A percentile compares a stretch with the other conserved stretches of the same genome.
Conservation (phyloP, 2,888 invertebrate species). For the Spilosoma lubricipeda region DNA sequence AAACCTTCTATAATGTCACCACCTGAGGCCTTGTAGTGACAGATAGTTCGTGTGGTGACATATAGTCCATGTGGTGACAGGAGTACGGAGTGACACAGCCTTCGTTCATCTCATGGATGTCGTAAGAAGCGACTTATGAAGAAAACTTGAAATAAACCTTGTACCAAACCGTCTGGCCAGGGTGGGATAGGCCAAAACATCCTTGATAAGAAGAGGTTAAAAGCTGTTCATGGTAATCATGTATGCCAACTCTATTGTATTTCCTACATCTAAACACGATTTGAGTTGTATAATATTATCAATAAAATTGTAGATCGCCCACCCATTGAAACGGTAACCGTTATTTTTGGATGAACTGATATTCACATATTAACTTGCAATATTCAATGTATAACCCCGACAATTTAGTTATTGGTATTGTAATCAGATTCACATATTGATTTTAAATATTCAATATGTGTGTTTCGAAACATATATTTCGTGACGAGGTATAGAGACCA, state of each 20-base stretch:
- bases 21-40: too few species aligned
- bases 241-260: neutral
- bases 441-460: slow-evolving; percentile 1
- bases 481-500: neutral
- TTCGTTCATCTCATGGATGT: too few species aligned
- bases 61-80: too few species aligned
- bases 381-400: slow-evolving; percentile 8
- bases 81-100: too few species aligned
- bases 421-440: neutral
- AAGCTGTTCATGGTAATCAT: too few species aligned
- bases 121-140: too few species aligned
- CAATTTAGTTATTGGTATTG: slow-evolving; percentile 10
- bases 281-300: slow-evolving; percentile 14
- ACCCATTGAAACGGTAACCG: slow-evolving; percentile 26
- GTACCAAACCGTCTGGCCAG: too few species aligned
- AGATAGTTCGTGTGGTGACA: too few species aligned
- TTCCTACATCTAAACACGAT: slow-evolving; percentile 13
- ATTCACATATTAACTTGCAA: slow-evolving; percentile 25
- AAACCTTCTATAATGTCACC: too few species aligned
- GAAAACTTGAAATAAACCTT: too few species aligned
- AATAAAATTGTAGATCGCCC: slow-evolving; percentile 16
- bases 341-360: slow-evolving; percentile 33
- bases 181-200: too few species aligned
- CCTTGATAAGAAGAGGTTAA: too few species aligned
- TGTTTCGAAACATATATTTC: neutral